A percentile compares a stretch with the other conserved stretches of the same genome.
phyloP scores from a whole-genome alignment of 2,888 invertebrate genomes.

The Campoletis raptor region DNA sequence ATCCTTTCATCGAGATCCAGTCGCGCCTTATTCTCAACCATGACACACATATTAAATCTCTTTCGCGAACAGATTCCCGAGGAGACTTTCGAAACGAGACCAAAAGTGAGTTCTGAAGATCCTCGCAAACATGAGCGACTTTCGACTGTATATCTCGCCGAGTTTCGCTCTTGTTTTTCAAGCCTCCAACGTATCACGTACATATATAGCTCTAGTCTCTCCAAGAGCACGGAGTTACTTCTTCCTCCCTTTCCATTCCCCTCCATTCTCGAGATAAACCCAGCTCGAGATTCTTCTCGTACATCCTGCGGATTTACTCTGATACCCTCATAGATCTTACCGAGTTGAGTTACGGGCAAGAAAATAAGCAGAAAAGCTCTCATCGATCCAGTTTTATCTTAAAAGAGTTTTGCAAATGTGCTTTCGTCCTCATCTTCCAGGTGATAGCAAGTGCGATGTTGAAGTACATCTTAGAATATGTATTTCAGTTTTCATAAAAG shows the following conservation, averaged over 20 bases:
- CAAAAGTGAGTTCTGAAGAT: neutral
- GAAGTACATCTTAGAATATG: neutral
- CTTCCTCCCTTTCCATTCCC: neutral
- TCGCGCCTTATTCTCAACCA: neutral
- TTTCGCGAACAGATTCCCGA: neutral
- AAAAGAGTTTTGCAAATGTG: neutral
- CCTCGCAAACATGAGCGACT: neutral
- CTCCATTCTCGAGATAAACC: neutral
- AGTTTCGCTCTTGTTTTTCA: constrained; percentile 50
- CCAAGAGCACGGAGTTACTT: neutral
- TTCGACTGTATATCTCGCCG: constrained; percentile 25
- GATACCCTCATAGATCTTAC: constrained; percentile 31
- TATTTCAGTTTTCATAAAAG: neutral
- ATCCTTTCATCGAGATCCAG: neutral
- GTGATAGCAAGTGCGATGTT: neutral
- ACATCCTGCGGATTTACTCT: constrained; percentile 31
- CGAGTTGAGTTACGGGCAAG: neutral
- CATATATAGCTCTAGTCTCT: constrained; percentile 1
- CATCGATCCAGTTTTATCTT: neutral
- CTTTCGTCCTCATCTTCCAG: neutral
- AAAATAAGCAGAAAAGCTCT: constrained; percentile 6
- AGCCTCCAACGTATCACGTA: neutral
- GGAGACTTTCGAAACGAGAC: constrained; percentile 11
- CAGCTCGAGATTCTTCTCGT: constrained; percentile 19
- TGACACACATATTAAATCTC: constrained; percentile 8